These are phyloP conservation scores for Sylvilagus bachmani DNA, from an alignment of 2,113 vertebrate genomes.

Conservation along the genomic window DNA sequence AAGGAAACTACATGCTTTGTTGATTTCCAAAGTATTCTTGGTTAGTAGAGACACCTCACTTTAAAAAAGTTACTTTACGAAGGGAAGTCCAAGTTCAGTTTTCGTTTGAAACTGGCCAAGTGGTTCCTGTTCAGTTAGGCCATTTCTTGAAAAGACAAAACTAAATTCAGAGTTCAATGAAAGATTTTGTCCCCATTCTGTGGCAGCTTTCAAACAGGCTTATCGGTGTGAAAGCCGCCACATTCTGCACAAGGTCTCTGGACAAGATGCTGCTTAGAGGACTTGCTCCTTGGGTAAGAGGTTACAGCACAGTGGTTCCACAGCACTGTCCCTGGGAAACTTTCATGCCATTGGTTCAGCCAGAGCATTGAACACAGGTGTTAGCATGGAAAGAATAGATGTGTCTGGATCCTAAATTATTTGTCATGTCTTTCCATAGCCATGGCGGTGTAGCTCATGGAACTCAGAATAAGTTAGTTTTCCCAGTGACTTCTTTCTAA, in stretches of 20 bases:
- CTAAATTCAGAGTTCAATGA: conserved; percentile 33
- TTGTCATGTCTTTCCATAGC: background rate
- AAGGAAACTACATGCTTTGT: background rate
- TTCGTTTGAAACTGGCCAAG: background rate
- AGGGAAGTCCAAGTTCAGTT: conserved; percentile 16
- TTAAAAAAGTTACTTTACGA: background rate
- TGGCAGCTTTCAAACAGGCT: background rate
- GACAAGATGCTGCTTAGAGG: background rate
- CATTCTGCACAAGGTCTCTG: background rate
- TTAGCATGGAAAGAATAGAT: conserved; percentile 9
- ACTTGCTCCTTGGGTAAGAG: background rate
- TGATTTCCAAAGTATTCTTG: conserved; percentile 25
- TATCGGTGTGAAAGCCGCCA: background rate
- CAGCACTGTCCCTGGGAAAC: background rate
- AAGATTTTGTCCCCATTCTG: background rate
- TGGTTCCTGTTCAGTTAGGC: background rate
- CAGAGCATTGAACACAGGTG: background rate
- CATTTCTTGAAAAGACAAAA: conserved; percentile 14
- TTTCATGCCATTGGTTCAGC: background rate
- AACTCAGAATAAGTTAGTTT: conserved; percentile 5
- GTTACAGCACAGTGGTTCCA: background rate
- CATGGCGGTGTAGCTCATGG: background rate
- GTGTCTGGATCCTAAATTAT: background rate
- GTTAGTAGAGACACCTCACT: background rate
- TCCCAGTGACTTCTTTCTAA: background rate